A percentile compares a stretch with the other conserved stretches of the same genome.
phyloP scores from a whole-genome alignment of 2,113 vertebrate genomes.

The Sapayoa aenigma region DNA sequence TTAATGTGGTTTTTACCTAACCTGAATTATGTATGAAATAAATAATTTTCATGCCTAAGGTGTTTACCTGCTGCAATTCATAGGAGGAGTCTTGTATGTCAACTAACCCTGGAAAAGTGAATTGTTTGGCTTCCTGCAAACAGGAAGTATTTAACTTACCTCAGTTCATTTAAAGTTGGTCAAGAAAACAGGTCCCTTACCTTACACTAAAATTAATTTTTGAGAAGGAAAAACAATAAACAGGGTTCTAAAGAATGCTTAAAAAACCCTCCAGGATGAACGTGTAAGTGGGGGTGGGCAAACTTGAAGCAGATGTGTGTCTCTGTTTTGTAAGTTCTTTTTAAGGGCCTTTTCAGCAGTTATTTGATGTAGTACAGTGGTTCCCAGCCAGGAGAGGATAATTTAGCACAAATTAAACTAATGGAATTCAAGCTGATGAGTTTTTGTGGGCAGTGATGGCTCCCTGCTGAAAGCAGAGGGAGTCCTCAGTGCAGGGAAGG shows the following conservation, averaged over 20 bases:
- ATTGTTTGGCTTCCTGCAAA: not conserved
- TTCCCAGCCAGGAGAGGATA: not conserved
- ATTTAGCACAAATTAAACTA: not conserved
- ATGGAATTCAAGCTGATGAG: not conserved
- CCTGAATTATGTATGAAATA: not conserved
- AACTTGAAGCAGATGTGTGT: not conserved
- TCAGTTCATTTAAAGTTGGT: not conserved
- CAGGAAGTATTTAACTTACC: not conserved
- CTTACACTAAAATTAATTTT: not conserved
- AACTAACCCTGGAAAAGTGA: not conserved
- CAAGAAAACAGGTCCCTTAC: not conserved
- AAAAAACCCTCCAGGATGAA: not conserved
- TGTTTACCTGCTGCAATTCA: not conserved
- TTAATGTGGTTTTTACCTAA: not conserved
- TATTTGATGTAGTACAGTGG: not conserved
- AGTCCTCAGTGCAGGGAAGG: not conserved
- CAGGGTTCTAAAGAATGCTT: not conserved
- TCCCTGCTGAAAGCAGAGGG: not conserved
- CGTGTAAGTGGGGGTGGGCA: not conserved
- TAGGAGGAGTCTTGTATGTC: not conserved
- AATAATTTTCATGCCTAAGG: not conserved
- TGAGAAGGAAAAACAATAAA: not conserved
- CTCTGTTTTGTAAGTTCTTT: not conserved
- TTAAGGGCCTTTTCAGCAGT: not conserved
- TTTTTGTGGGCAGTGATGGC: not conserved